These are phyloP conservation scores for Leptodactylus fallax DNA, from an alignment of 2,797 vertebrate genomes.

Conservation along the genomic window DNA sequence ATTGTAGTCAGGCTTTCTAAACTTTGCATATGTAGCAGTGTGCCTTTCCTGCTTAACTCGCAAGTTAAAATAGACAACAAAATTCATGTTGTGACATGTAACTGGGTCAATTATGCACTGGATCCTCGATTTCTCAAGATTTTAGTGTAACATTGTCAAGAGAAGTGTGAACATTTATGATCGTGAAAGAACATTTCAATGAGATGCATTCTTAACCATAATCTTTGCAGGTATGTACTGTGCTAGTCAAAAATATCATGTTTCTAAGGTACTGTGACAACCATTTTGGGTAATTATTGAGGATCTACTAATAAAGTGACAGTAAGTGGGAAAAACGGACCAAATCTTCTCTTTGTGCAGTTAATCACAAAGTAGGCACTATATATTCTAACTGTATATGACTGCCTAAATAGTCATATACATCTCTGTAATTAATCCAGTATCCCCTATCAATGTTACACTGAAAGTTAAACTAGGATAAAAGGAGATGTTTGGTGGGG, in stretches of 20 bases:
- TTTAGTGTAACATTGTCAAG: constrained; percentile 45
- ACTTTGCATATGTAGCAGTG: constrained; percentile 61
- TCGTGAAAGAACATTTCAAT: constrained; percentile 3
- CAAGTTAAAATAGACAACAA: constrained; percentile 60
- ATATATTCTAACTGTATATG: too few species aligned
- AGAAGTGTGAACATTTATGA: constrained; percentile 55
- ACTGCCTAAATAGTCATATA: too few species aligned
- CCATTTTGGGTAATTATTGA: neutral
- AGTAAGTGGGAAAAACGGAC: neutral
- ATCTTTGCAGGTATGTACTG: neutral
- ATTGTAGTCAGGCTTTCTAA: constrained; percentile 57
- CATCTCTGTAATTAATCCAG: too few species aligned
- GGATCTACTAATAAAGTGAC: neutral
- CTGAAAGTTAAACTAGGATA: too few species aligned
- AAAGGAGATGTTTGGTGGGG: too few species aligned
- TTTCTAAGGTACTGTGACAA: neutral
- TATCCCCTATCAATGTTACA: too few species aligned
- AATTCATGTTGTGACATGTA: constrained; percentile 64
- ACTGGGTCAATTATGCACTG: constrained; percentile 55
- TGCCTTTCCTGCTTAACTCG: constrained; percentile 32
- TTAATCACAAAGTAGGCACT: too few species aligned
- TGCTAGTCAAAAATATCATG: neutral
- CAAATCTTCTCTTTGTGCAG: neutral
- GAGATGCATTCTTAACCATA: constrained; percentile 10
- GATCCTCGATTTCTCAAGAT: constrained; percentile 27